A percentile compares a stretch with the other conserved stretches of the same genome.
Evolutionary conservation across 2,113 vertebrate genomes (phyloP).

Genomic region (Beaufortia kweichowensis): DNA sequence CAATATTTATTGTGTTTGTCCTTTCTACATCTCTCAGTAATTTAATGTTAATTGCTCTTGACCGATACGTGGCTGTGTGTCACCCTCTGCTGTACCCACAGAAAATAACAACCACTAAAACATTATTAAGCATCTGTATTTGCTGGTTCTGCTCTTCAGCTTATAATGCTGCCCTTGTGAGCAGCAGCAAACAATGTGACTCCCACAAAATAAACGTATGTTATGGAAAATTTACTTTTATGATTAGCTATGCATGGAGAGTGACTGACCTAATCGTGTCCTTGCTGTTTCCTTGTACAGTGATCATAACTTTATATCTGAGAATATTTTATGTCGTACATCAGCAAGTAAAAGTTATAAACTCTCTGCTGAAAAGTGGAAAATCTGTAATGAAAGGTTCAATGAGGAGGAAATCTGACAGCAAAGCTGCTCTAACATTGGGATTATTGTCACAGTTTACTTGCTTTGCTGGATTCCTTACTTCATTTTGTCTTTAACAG

Average conservation of each 20-base stretch:
- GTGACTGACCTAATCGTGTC: no score
- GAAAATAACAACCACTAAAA: neutral
- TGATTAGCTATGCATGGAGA: neutral
- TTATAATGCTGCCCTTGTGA: neutral
- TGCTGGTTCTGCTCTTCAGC: slow-evolving; percentile 39
- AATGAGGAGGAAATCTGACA: neutral
- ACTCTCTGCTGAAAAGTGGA: neutral
- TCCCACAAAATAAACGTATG: neutral
- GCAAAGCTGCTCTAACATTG: neutral
- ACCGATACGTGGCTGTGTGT: neutral
- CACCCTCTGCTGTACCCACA: neutral
- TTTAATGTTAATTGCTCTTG: slow-evolving; percentile 59
- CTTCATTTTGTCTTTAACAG: neutral
- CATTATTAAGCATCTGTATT: slow-evolving; percentile 54
- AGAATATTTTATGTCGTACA: no score
- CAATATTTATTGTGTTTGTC: slow-evolving; percentile 49
- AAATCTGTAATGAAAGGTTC: slow-evolving; percentile 1
- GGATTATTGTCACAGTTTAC: neutral
- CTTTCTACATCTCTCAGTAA: slow-evolving; percentile 53
- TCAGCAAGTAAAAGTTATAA: neutral
- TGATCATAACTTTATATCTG: neutral
- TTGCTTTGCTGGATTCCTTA: neutral
- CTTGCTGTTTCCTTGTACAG: no score
- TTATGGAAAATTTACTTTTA: neutral
- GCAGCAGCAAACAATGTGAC: no score